Percentiles rank a stretch among this genome's conserved stretches.
phyloP scores from a whole-genome alignment of 1,140 invertebrate genomes.

The Lanistes nyassanus region DNA sequence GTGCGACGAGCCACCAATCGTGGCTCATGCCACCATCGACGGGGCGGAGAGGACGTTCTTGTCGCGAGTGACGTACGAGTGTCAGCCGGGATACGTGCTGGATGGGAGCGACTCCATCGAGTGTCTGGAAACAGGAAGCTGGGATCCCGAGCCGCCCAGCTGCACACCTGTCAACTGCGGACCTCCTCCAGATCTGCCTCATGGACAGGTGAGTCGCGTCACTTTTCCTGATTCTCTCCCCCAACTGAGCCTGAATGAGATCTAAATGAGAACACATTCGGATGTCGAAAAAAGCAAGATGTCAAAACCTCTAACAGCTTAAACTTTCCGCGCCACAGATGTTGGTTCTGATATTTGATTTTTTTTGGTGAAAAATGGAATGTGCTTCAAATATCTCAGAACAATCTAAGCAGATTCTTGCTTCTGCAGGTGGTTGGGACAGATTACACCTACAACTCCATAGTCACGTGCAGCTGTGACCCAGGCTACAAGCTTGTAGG shows the following conservation, averaged over 20 bases:
- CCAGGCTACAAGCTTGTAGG: conserved; percentile 63
- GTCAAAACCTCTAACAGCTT: no score
- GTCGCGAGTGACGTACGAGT: conserved; percentile 41
- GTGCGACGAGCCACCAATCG: conserved; percentile 44
- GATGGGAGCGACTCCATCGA: conserved; percentile 40
- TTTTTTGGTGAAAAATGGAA: no score
- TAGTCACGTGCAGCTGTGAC: conserved; percentile 68
- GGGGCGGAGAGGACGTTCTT: conserved; percentile 30
- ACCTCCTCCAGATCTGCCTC: conserved; percentile 29
- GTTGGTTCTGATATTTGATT: no score
- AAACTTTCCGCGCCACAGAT: no score
- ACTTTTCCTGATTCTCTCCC: no score
- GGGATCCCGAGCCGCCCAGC: conserved; percentile 55
- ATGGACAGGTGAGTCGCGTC: conserved; percentile 29
- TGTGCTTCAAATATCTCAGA: no score
- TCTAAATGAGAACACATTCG: no score
- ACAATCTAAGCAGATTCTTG: no score
- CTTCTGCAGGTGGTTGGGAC: conserved; percentile 32
- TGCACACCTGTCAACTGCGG: conserved; percentile 49
- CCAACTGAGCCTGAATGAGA: no score
- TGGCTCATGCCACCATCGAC: conserved; percentile 37
- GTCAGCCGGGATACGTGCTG: conserved; percentile 44
- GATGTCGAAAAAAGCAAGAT: no score
- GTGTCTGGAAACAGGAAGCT: conserved; percentile 60
- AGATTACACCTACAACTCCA: conserved; percentile 69